phyloP scores from a whole-genome alignment of 2,113 vertebrate species.

The Crotalus viridis region DNA sequence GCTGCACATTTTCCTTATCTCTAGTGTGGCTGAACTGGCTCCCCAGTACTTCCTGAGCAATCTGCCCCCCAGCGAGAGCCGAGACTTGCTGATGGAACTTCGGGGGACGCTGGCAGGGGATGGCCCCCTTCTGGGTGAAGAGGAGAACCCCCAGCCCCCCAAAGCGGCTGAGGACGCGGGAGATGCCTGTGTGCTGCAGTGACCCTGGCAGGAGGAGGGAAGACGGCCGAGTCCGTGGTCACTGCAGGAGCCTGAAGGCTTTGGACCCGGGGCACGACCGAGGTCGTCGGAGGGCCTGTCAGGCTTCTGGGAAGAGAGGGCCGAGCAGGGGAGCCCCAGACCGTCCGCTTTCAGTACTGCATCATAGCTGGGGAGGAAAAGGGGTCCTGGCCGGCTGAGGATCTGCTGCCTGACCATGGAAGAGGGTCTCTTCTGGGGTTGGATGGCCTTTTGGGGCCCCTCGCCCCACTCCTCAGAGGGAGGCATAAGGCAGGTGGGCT shows the following conservation, averaged over 20 bases:
- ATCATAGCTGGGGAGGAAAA: not conserved
- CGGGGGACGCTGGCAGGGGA: constrained; percentile 67
- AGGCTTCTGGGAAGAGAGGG: not conserved
- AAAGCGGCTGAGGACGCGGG: not conserved
- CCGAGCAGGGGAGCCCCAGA: not conserved
- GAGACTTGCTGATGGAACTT: constrained; percentile 86
- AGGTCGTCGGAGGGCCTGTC: accelerated
- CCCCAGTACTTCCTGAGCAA: constrained; percentile 94
- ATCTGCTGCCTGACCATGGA: not conserved
- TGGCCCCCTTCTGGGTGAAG: not conserved
- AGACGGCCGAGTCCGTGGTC: too few species aligned
- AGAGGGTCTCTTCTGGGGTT: not conserved
- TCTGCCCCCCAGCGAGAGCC: constrained; percentile 86
- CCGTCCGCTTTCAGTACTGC: not conserved
- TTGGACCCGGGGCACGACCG: not conserved
- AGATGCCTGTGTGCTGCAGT: constrained; percentile 76
- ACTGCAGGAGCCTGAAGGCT: not conserved
- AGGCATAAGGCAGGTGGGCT: not conserved
- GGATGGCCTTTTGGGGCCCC: not conserved
- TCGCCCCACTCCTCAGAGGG: not conserved
- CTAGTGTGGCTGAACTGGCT: constrained; percentile 86
- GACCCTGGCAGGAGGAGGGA: constrained; percentile 32
- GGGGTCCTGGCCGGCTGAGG: not conserved
- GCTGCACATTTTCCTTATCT: not conserved
- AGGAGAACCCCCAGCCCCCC: not conserved